These are phyloP conservation scores for Cygnus olor DNA, from an alignment of 2,797 vertebrate genomes.

Conservation along the genomic window DNA sequence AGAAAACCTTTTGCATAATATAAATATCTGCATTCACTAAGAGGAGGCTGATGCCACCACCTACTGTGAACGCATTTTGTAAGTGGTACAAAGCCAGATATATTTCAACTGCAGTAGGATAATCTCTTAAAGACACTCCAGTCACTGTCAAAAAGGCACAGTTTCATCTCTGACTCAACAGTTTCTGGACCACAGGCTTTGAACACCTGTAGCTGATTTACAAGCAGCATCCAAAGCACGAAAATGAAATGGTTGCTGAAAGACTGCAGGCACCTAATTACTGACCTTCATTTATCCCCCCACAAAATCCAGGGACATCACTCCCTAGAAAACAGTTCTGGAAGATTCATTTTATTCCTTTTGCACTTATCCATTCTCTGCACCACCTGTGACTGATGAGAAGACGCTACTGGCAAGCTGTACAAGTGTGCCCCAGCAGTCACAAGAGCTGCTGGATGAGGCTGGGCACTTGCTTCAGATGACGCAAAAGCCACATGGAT, in stretches of 20 bases:
- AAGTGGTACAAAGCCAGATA: slow-evolving; percentile 5
- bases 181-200: neutral
- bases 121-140: neutral
- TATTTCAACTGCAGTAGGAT: neutral
- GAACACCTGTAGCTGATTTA: neutral
- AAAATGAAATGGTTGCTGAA: neutral
- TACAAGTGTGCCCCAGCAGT: rapidly evolving
- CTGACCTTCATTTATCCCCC: neutral
- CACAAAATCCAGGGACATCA: neutral
- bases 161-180: neutral
- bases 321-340: neutral
- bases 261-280: neutral
- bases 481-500: neutral
- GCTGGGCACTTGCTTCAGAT: neutral
- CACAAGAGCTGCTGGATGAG: rapidly evolving
- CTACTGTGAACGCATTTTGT: slow-evolving; percentile 31
- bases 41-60: slow-evolving; percentile 37
- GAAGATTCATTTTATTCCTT: neutral
- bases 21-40: slow-evolving; percentile 42
- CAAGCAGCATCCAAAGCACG: neutral
- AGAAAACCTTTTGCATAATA: slow-evolving; percentile 45
- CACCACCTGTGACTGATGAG: neutral
- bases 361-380: neutral
- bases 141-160: neutral
- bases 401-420: neutral